A percentile compares a stretch with the other conserved stretches of the same genome.
Conservation (phyloP, 1,140 invertebrate species). For the Ganaspis sp. region DNA sequence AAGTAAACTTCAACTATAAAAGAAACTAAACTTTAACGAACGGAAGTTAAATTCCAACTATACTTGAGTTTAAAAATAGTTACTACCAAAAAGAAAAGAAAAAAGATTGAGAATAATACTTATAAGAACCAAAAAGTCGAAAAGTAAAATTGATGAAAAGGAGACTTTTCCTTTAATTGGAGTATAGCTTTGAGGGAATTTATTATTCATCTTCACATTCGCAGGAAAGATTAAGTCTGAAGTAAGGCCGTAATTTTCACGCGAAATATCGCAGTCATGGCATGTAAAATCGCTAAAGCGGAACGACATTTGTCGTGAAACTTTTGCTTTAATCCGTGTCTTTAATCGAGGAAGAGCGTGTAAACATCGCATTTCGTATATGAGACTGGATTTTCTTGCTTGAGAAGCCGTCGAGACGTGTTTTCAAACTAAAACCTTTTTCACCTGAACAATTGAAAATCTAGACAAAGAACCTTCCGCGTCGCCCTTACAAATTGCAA, state of each 20-base stretch:
- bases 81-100: no score
- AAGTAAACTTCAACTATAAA: no score
- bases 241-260: neutral
- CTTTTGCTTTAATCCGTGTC: slow-evolving; percentile 12
- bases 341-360: slow-evolving; percentile 22
- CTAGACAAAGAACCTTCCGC: neutral
- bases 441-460: neutral
- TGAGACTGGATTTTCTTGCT: slow-evolving; percentile 5
- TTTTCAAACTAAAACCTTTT: slow-evolving; percentile 17
- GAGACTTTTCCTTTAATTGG: neutral
- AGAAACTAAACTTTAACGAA: no score
- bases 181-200: neutral
- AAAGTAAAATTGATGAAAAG: no score
- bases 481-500: neutral
- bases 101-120: no score
- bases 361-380: neutral
- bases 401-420: neutral
- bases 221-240: neutral
- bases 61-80: no score
- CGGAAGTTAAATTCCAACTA: no score
- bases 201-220: neutral
- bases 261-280: neutral
- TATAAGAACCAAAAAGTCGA: no score
- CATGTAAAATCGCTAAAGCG: slow-evolving; percentile 13
- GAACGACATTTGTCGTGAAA: slow-evolving; percentile 19